Evolutionary conservation across 1,140 invertebrate genomes (phyloP).

Genomic region (Trichomalopsis sarcophagae): DNA sequence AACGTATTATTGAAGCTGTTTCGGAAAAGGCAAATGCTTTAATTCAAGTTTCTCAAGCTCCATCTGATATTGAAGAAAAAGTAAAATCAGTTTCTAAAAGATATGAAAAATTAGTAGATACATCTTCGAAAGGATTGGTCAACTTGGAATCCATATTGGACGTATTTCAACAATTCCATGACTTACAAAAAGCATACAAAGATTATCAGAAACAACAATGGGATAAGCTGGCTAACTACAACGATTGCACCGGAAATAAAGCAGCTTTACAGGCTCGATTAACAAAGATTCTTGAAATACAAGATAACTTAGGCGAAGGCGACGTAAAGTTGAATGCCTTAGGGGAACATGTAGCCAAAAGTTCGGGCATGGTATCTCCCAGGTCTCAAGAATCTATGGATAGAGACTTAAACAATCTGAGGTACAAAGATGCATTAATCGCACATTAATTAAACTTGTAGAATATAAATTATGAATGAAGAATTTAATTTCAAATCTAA

Average conservation of each 20-base stretch:
- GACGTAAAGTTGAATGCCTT: constrained; percentile 83
- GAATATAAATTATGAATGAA: background rate
- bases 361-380: constrained; percentile 80
- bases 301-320: constrained; percentile 85
- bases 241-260: constrained; percentile 89
- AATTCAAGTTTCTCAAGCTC: constrained; percentile 78
- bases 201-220: constrained; percentile 92
- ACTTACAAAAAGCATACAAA: constrained; percentile 88
- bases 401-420: constrained; percentile 84
- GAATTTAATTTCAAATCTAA: background rate
- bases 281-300: constrained; percentile 84
- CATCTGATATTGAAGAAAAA: constrained; percentile 80
- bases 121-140: constrained; percentile 79
- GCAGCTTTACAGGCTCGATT: constrained; percentile 83
- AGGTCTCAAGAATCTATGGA: constrained; percentile 88
- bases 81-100: constrained; percentile 83
- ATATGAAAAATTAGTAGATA: constrained; percentile 82
- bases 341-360: constrained; percentile 81
- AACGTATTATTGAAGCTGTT: constrained; percentile 90
- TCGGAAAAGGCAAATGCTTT: constrained; percentile 89
- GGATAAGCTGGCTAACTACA: constrained; percentile 86
- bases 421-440: constrained; percentile 67
- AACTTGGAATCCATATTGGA: constrained; percentile 85
- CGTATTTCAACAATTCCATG: constrained; percentile 88
- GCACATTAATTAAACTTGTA: background rate